Evolutionary conservation across 1,140 invertebrate species (phyloP).

Genomic region (Vanessa tameamea): DNA sequence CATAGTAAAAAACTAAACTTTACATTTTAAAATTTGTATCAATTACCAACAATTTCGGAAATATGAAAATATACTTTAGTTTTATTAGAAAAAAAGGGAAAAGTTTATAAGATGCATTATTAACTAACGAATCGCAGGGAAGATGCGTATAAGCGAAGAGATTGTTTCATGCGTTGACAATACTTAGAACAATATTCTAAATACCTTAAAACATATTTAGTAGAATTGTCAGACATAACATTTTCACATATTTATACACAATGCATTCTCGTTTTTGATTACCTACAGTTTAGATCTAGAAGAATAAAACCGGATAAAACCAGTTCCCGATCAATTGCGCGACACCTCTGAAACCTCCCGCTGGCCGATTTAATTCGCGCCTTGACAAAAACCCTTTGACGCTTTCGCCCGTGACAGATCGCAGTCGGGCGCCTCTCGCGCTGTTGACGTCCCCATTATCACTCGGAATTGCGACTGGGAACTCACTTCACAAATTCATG

Average conservation of each 20-base stretch:
- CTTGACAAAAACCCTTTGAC: slow-evolving; percentile 75
- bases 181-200: too few relatives aligned
- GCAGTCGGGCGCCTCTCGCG: slow-evolving; percentile 64
- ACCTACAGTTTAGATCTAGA: slow-evolving; percentile 12
- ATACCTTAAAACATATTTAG: too few relatives aligned
- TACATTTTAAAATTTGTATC: too few relatives aligned
- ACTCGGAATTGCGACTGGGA: slow-evolving; percentile 46
- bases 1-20: too few relatives aligned
- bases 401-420: slow-evolving; percentile 68
- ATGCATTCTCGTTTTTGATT: background rate
- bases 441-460: slow-evolving; percentile 64
- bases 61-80: too few relatives aligned
- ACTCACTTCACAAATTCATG: background rate
- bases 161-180: too few relatives aligned
- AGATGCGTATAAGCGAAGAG: too few relatives aligned
- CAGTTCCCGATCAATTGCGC: slow-evolving; percentile 60
- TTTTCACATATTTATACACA: background rate
- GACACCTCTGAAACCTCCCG: slow-evolving; percentile 64
- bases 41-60: too few relatives aligned
- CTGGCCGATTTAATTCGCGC: slow-evolving; percentile 74
- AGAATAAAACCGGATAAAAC: slow-evolving; percentile 47
- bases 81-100: too few relatives aligned
- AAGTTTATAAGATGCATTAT: too few relatives aligned
- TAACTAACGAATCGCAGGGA: too few relatives aligned
- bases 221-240: too few relatives aligned